Base-by-base conservation (phyloP, 2,113 vertebrate genomes). In the Nannobrachium achirus region DNA sequence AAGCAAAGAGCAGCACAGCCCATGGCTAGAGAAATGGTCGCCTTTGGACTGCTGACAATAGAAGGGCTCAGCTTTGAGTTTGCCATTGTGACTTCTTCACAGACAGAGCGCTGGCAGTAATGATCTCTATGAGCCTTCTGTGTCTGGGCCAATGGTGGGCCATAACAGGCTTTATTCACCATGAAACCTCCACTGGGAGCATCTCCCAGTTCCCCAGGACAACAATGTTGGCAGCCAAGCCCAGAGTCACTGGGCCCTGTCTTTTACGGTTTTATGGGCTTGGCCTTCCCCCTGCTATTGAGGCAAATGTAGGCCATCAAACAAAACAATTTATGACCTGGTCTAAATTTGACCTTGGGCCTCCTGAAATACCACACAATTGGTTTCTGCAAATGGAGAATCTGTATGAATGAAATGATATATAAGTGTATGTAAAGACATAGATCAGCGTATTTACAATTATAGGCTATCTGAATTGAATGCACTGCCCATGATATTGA, bases 311-410 rank as follows among this genome's bases (percentile, higher is more conserved):
- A 87, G 87, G 80, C 92, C 83, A 91, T 93, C 91, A 93, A 93
- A 91, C 91, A 89, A 86, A 81, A 83, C 82, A 86, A 93, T 93
- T 93, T 93, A 93, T 73, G 84, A 81, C 87, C 87, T 66, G 16
- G 86, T 81, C 89, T 91, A 91, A 83, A 90, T 92, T 92, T 93
- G 92, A 93, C 92, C 91, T 93, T 93, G 92, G 87, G 88, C 72
- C 88, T 86, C 74, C 81, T 89, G 82, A 90, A 91, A 92, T 78
- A 76, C 83, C 83, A 85, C 73, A 85, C 80, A 81, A 83, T 82
- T 71, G 79, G 87, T 76, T 69, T 84, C 55, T 82, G 72, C 86
- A 88, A 85, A 81, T 48, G 64, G 61, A 76, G 67, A 75, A 83
- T 73, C 10, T 42, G 45, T 20, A 51, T 77, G 76, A 87, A 70